Conservation (phyloP, 2,888 invertebrate species). For the Congeria kusceri region DNA sequence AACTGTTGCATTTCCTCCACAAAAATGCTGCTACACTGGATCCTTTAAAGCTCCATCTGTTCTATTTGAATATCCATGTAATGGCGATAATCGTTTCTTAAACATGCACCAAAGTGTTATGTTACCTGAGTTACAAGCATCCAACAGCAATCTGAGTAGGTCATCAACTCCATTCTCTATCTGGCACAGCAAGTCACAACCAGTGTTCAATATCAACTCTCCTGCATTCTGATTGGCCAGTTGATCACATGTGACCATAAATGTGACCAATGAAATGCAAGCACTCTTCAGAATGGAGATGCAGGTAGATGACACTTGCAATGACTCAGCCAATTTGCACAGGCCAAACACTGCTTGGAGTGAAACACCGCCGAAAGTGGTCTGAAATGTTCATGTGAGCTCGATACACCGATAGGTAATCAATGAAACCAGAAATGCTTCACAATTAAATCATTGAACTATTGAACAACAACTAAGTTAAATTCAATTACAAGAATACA, state of each 20-base stretch:
- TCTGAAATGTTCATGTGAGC: background rate
- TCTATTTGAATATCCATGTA: too few species aligned
- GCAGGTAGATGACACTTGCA: slow-evolving; percentile 14
- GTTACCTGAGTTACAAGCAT: too few species aligned
- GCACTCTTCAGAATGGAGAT: slow-evolving; percentile 7
- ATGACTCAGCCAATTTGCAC: slow-evolving; percentile 42
- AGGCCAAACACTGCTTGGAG: slow-evolving; percentile 31
- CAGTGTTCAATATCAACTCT: slow-evolving; percentile 13
- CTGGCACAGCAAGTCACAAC: slow-evolving; percentile 12
- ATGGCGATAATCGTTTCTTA: too few species aligned
- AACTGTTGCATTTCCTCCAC: too few species aligned
- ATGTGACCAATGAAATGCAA: slow-evolving; percentile 32
- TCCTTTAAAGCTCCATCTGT: too few species aligned
- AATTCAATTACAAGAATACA: too few species aligned
- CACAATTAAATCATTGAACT: too few species aligned
- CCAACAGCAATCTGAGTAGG: too few species aligned
- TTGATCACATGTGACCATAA: slow-evolving; percentile 26
- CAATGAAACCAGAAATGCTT: background rate
- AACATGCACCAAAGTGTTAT: too few species aligned
- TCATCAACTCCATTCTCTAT: too few species aligned
- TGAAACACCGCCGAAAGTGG: slow-evolving; percentile 12
- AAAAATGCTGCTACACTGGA: too few species aligned
- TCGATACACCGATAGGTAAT: background rate
- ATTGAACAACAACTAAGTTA: too few species aligned
- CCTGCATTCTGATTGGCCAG: slow-evolving; percentile 21